These are phyloP conservation scores for Helicoverpa armigera DNA, from an alignment of 1,140 invertebrate genomes.

Conservation along the genomic window DNA sequence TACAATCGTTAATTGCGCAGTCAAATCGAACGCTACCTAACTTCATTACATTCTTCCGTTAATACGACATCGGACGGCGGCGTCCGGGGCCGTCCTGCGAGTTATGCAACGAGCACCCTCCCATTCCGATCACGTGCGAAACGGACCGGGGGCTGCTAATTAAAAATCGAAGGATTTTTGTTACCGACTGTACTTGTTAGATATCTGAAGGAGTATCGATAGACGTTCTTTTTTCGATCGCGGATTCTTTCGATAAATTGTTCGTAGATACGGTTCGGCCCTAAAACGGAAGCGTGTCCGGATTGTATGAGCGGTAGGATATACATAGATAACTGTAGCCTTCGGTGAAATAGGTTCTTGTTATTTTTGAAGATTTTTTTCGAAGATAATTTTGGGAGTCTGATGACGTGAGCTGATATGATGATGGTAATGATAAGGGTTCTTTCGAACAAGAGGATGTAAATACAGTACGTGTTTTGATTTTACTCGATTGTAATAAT, in stretches of 20 bases:
- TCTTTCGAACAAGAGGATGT: not conserved
- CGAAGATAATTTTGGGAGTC: constrained; percentile 22
- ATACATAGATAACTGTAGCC: constrained; percentile 20
- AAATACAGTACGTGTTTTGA: too few species aligned
- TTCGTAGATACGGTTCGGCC: constrained; percentile 17
- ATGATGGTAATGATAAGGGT: not conserved
- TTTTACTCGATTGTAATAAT: too few species aligned
- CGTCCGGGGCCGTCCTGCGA: constrained; percentile 38
- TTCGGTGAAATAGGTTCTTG: constrained; percentile 26
- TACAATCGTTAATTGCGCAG: constrained; percentile 76
- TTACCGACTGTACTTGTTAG: constrained; percentile 73
- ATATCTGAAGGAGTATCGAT: constrained; percentile 24
- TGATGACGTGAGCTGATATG: constrained; percentile 16
- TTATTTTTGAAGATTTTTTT: constrained; percentile 24
- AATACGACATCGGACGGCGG: constrained; percentile 64
- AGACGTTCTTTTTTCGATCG: constrained; percentile 25
- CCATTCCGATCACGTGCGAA: constrained; percentile 77
- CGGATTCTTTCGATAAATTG: constrained; percentile 40
- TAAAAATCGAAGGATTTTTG: constrained; percentile 84
- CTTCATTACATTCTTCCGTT: constrained; percentile 68
- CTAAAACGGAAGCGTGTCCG: constrained; percentile 40
- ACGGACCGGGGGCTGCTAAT: constrained; percentile 70
- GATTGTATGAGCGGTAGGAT: constrained; percentile 28
- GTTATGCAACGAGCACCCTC: constrained; percentile 69
- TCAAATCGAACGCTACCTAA: constrained; percentile 69